These are phyloP conservation scores for Vulpes vulpes DNA, from an alignment of 2,113 vertebrate species.

Conservation along the genomic window DNA sequence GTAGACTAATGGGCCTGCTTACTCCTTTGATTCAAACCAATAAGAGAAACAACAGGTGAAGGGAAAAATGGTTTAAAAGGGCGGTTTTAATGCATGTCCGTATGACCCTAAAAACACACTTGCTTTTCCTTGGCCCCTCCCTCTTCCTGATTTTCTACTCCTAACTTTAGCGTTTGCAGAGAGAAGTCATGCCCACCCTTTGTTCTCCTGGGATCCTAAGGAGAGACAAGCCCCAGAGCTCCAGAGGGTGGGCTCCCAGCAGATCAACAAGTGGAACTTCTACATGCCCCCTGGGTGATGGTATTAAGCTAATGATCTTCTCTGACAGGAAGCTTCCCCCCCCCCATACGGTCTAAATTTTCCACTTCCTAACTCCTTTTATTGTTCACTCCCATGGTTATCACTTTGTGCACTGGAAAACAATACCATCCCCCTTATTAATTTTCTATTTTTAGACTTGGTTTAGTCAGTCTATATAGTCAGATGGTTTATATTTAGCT, in stretches of 20 bases:
- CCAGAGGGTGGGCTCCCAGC: too few relatives aligned
- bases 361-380: conserved; percentile 59
- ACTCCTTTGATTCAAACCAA: neutral
- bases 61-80: neutral
- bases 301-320: conserved; percentile 13
- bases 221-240: neutral
- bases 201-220: neutral
- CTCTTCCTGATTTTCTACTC: neutral
- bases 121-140: neutral
- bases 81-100: neutral
- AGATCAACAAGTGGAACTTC: neutral
- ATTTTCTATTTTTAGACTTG: conserved; percentile 67
- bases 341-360: conserved; percentile 30
- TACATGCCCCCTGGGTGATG: neutral
- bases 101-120: neutral
- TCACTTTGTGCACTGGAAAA: conserved; percentile 16
- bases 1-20: neutral
- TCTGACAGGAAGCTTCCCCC: conserved; percentile 47
- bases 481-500: conserved; percentile 76
- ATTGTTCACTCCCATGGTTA: conserved; percentile 28
- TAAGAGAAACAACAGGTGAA: neutral
- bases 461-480: conserved; percentile 18
- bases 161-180: neutral
- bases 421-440: neutral
- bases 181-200: neutral